Evolutionary conservation across 2,113 vertebrate genomes (phyloP).

Genomic region (Nicator chloris): DNA sequence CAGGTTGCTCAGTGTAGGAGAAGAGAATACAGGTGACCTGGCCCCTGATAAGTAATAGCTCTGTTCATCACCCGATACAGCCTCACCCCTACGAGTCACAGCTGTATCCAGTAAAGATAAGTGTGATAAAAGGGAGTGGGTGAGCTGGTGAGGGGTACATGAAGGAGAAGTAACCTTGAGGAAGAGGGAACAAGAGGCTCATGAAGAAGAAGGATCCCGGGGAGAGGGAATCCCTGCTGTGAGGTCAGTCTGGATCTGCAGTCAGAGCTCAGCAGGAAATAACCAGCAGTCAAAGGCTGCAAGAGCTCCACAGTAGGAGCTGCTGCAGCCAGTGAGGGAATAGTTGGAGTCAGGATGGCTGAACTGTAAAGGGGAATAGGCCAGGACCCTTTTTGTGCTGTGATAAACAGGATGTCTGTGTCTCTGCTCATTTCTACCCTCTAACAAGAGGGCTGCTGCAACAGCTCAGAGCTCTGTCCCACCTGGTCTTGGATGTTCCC

Average conservation of each 20-base stretch:
- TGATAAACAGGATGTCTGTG: not conserved
- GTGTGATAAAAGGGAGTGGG: not conserved
- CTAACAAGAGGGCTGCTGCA: not conserved
- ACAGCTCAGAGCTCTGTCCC: accelerated
- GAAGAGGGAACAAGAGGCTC: not conserved
- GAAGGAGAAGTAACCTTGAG: not conserved
- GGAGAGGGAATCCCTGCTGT: not conserved
- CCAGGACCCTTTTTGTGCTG: not conserved
- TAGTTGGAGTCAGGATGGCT: not conserved
- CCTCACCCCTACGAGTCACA: not conserved
- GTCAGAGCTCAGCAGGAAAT: not conserved
- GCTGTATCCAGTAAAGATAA: not conserved
- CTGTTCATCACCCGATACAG: not conserved
- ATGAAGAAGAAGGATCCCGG: not conserved
- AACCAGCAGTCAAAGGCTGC: not conserved
- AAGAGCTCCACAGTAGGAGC: not conserved
- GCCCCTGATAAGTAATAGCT: not conserved
- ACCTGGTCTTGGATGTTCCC: not conserved
- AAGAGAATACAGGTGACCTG: not conserved
- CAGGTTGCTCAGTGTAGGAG: not conserved
- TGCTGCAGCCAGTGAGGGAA: not conserved
- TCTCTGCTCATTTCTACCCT: not conserved
- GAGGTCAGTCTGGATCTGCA: not conserved
- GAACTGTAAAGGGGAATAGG: not conserved
- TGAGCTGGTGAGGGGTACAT: not conserved